Percentiles rank a stretch among this genome's conserved stretches.
Conservation (phyloP, 2,888 invertebrate species). For the Acleris laterana region DNA sequence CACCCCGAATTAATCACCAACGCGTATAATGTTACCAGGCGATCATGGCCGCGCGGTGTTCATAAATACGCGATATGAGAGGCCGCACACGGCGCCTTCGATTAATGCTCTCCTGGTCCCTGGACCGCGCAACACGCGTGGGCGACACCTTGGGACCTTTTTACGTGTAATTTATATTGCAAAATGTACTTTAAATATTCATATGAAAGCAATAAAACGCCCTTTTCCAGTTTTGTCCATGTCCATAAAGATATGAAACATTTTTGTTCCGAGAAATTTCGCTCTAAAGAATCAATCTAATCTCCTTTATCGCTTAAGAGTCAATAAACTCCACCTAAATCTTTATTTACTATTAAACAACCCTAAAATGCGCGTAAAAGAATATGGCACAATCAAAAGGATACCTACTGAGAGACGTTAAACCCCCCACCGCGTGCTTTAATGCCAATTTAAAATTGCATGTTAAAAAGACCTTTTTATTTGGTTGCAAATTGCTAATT, state of each 20-base stretch:
- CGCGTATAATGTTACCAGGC: conserved; percentile 74
- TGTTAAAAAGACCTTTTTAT: conserved; percentile 34
- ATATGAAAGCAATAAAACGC: conserved; percentile 17
- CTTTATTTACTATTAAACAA: conserved; percentile 38
- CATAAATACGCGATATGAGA: conserved; percentile 77
- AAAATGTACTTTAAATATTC: conserved; percentile 25
- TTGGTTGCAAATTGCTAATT: conserved; percentile 33
- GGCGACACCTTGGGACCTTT: conserved; percentile 51
- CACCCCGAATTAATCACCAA: conserved; percentile 65
- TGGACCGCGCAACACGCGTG: conserved; percentile 62
- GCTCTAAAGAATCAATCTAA: conserved; percentile 20
- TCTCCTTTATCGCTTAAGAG: conserved; percentile 30
- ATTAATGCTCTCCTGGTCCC: conserved; percentile 69
- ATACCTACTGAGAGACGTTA: conserved; percentile 49
- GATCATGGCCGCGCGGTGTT: conserved; percentile 67
- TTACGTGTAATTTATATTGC: conserved; percentile 25
- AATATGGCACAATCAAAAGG: conserved; percentile 39
- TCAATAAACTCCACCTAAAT: conserved; percentile 34
- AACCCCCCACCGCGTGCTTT: conserved; percentile 50
- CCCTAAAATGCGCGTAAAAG: conserved; percentile 37
- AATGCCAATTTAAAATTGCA: conserved; percentile 46
- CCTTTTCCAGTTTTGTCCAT: neutral
- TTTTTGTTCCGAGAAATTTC: neutral
- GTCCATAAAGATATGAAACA: neutral
- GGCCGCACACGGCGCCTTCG: conserved; percentile 78